phyloP scores from a whole-genome alignment of 2,113 vertebrate species.

The Scytalopus superciliaris region DNA sequence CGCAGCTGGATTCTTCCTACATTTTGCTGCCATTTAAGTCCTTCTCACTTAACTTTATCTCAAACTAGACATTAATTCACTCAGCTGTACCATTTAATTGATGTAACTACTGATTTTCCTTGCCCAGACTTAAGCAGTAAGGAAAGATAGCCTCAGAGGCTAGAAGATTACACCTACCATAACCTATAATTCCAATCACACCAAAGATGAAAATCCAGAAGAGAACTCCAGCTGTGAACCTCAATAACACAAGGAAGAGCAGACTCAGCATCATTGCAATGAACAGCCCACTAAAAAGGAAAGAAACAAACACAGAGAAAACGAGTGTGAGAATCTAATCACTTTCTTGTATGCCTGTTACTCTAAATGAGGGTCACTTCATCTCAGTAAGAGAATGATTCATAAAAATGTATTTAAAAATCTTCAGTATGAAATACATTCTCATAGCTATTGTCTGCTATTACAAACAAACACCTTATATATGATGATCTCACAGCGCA shows the following conservation, averaged over 20 bases:
- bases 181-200: conserved; percentile 83
- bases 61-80: neutral
- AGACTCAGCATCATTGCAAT: conserved; percentile 92
- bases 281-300: conserved; percentile 80
- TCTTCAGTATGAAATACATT: neutral
- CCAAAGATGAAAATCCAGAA: conserved; percentile 90
- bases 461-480: neutral
- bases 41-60: neutral
- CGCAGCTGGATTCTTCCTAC: neutral
- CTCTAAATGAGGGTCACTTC: neutral
- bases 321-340: neutral
- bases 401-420: neutral
- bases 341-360: neutral
- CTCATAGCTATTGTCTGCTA: neutral
- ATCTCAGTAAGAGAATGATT: neutral
- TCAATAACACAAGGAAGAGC: conserved; percentile 88
- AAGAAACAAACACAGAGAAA: conserved; percentile 1
- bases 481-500: neutral
- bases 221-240: conserved; percentile 87
- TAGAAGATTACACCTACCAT: conserved; percentile 77
- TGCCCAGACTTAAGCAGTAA: neutral
- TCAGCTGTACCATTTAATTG: neutral
- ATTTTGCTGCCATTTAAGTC: neutral
- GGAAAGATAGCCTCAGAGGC: neutral
- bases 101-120: neutral